Conservation (phyloP, 2,888 invertebrate species). For the Pocota personata region DNA sequence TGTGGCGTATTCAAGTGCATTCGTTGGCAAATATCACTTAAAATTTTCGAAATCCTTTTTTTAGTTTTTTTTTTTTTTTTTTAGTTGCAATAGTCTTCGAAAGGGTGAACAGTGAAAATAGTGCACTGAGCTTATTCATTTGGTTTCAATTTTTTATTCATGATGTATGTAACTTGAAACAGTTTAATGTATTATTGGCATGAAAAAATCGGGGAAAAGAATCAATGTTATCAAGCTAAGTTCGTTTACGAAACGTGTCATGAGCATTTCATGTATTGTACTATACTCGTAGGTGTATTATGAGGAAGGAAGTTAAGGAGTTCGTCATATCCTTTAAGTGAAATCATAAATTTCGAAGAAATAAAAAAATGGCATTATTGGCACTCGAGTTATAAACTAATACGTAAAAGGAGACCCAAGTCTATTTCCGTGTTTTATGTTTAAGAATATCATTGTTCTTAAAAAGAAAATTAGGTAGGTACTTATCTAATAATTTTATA, state of each 20-base stretch:
- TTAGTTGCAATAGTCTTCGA: constrained; percentile 24
- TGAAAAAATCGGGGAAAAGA: not conserved
- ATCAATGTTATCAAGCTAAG: not conserved
- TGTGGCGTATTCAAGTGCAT: constrained; percentile 61
- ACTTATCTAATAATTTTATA: not conserved
- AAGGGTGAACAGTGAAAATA: not conserved
- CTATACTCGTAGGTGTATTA: too few relatives aligned
- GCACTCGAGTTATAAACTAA: not conserved
- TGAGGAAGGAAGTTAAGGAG: not conserved
- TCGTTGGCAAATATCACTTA: constrained; percentile 66
- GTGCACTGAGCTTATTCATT: not conserved
- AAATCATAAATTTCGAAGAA: not conserved
- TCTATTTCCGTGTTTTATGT: not conserved
- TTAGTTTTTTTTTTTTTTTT: constrained; percentile 12
- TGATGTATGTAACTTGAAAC: not conserved
- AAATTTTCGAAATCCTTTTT: constrained; percentile 46
- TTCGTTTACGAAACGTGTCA: constrained; percentile 25
- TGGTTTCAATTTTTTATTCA: constrained; percentile 17
- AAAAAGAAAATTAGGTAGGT: not conserved
- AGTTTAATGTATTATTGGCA: constrained; percentile 34
- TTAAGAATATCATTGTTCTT: not conserved
- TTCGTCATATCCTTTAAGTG: not conserved
- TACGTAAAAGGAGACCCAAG: not conserved
- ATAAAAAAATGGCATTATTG: not conserved
- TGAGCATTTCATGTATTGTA: not conserved